Conservation (phyloP, 2,113 vertebrate genomes). For the Cottus gobio region DNA sequence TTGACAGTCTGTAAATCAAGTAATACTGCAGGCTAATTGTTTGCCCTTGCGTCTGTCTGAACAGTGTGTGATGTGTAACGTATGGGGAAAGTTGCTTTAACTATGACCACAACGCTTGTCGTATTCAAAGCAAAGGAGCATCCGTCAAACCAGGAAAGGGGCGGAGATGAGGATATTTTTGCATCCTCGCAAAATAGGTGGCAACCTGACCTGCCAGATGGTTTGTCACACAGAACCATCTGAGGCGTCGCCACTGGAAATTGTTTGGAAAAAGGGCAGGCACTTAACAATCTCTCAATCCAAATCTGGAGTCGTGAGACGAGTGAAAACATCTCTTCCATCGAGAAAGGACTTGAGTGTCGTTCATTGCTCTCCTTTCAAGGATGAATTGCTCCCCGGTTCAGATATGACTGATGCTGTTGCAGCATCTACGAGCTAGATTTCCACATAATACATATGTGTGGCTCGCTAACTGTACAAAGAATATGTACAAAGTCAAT, state of each 20-base stretch:
- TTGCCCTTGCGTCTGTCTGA: constrained; percentile 17
- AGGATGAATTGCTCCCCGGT: not conserved
- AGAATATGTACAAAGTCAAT: not conserved
- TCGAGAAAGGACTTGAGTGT: not conserved
- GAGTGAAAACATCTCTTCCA: not conserved
- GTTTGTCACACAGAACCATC: not conserved
- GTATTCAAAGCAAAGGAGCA: not conserved
- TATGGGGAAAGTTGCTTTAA: not conserved
- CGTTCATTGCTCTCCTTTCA: not conserved
- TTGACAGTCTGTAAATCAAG: constrained; percentile 46
- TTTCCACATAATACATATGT: no score
- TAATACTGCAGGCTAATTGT: constrained; percentile 19
- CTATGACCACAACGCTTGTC: not conserved
- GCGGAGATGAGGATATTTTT: not conserved
- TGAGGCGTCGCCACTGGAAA: not conserved
- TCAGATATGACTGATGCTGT: not conserved
- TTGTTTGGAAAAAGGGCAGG: not conserved
- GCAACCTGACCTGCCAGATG: not conserved
- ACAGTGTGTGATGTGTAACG: not conserved
- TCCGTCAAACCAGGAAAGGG: constrained; percentile 3
- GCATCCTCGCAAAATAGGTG: constrained; percentile 4
- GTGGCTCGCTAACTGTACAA: not conserved
- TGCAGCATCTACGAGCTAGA: not conserved
- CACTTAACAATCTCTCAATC: not conserved
- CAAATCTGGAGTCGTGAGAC: not conserved